Evolutionary conservation across 2,113 vertebrate genomes (phyloP).

Genomic region (Herpailurus yagouaroundi): DNA sequence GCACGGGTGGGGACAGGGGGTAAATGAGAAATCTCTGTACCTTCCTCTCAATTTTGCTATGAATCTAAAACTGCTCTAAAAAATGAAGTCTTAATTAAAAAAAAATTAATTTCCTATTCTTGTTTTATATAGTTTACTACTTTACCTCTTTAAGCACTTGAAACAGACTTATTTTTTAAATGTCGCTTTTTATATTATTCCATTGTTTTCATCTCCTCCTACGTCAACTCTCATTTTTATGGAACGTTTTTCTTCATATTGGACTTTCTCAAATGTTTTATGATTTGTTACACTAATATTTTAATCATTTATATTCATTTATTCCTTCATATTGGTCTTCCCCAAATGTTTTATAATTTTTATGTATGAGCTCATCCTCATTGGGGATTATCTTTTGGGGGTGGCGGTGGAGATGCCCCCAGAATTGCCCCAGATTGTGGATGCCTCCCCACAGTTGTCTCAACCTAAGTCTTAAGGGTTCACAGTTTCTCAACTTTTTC

Average conservation of each 20-base stretch:
- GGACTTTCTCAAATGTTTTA: background rate
- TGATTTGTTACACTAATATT: background rate
- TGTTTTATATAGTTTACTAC: background rate
- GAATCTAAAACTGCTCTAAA: background rate
- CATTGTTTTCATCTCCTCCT: background rate
- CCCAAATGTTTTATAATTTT: background rate
- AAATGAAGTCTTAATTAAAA: background rate
- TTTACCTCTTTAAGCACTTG: background rate
- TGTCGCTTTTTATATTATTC: background rate
- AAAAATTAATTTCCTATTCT: background rate
- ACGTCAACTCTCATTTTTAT: background rate
- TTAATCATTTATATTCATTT: background rate
- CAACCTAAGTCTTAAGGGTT: background rate
- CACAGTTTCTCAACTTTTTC: background rate
- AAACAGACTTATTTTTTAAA: background rate
- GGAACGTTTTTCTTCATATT: background rate
- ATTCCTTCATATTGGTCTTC: background rate
- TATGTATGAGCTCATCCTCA: background rate
- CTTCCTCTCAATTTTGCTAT: background rate
- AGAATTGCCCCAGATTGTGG: background rate
- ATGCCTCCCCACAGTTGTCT: background rate
- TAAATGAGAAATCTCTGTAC: background rate
- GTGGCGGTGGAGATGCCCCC: background rate
- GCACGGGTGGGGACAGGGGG: background rate
- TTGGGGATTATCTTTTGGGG: fast-evolving